phyloP scores from a whole-genome alignment of 2,797 vertebrate genomes.

The Acrossocheilus fasciatus region DNA sequence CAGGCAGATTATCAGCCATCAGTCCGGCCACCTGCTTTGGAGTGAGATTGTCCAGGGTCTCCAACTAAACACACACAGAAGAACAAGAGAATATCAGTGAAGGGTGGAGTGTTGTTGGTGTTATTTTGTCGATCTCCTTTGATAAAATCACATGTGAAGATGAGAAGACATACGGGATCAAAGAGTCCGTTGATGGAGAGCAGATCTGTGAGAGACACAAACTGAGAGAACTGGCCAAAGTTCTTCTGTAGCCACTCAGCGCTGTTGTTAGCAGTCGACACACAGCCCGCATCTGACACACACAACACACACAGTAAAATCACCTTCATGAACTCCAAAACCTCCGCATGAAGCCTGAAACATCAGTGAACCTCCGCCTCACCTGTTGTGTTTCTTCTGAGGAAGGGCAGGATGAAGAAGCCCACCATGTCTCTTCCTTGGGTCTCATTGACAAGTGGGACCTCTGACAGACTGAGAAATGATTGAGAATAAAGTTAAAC shows the following conservation, averaged over 20 bases:
- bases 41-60: conserved; percentile 61
- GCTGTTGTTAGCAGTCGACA: conserved; percentile 14
- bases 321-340: background rate
- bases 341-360: background rate
- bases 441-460: no score
- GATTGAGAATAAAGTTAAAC: background rate
- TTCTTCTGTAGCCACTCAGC: conserved; percentile 47
- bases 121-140: background rate
- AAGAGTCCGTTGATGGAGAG: conserved; percentile 39
- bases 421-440: no score
- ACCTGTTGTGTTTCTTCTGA: no score
- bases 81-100: background rate
- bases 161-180: conserved; percentile 30
- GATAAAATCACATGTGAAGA: background rate
- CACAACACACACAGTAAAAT: conserved; percentile 6
- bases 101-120: background rate
- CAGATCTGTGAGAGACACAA: conserved; percentile 18
- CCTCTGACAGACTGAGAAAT: conserved; percentile 22
- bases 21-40: conserved; percentile 68
- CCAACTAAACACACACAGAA: conserved; percentile 64
- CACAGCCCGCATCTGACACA: conserved; percentile 40
- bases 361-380: background rate
- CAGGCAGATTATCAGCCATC: conserved; percentile 67
- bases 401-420: no score
- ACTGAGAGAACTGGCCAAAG: conserved; percentile 40